A percentile compares a stretch with the other conserved stretches of the same genome.
Evolutionary conservation across 2,797 vertebrate species (phyloP).

Genomic region (Erpetoichthys calabaricus): DNA sequence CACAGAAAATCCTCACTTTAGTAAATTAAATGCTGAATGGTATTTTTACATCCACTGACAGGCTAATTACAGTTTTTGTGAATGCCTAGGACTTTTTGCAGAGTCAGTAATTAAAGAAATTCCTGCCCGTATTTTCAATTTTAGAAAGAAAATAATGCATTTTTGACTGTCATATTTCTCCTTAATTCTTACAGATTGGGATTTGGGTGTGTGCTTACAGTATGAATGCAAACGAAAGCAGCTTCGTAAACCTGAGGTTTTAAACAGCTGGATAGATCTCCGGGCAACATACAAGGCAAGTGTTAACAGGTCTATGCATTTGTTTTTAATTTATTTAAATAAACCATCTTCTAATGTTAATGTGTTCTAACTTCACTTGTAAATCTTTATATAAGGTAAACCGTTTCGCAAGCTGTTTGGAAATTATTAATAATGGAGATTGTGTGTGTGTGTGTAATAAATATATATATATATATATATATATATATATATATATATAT

Average conservation of each 20-base stretch:
- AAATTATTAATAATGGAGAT: too few relatives aligned
- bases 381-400: not conserved
- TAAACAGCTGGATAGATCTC: slow-evolving; percentile 89
- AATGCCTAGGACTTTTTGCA: too few relatives aligned
- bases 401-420: not conserved
- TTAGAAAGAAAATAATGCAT: too few relatives aligned
- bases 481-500: not conserved
- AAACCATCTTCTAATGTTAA: not conserved
- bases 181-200: slow-evolving; percentile 68
- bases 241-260: slow-evolving; percentile 63
- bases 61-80: too few relatives aligned
- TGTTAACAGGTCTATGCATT: not conserved
- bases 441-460: too few relatives aligned
- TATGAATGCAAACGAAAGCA: slow-evolving; percentile 92
- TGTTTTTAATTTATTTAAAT: too few relatives aligned
- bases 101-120: too few relatives aligned
- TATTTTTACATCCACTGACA: too few relatives aligned
- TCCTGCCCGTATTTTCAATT: too few relatives aligned
- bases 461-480: too few relatives aligned
- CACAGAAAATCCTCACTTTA: too few relatives aligned
- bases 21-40: too few relatives aligned
- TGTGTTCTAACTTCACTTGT: not conserved
- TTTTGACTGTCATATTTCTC: not conserved
- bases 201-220: slow-evolving; percentile 83
- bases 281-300: slow-evolving; percentile 78